These are phyloP conservation scores for Bubo scandiacus DNA, from an alignment of 2,113 vertebrate species.

Conservation along the genomic window DNA sequence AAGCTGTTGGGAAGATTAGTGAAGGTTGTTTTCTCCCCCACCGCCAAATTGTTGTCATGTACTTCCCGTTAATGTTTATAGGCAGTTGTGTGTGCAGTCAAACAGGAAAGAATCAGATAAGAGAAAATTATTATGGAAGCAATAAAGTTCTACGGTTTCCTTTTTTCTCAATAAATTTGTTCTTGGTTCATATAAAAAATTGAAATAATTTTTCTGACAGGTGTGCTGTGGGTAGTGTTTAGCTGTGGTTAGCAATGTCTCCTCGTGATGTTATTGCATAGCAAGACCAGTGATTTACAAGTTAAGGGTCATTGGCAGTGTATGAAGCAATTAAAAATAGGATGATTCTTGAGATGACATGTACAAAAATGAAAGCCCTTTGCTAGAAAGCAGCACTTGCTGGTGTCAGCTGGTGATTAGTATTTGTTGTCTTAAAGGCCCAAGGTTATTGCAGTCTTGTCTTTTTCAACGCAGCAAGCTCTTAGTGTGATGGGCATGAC, in stretches of 20 bases:
- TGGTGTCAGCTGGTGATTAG: slow-evolving; percentile 10
- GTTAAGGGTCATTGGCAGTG: background rate
- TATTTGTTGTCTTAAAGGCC: slow-evolving; percentile 7
- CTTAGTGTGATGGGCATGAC: background rate
- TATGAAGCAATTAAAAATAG: slow-evolving; percentile 29
- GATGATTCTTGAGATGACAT: background rate
- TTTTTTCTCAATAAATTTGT: background rate
- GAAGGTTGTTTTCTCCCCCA: background rate
- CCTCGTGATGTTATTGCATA: background rate
- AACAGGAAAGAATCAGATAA: slow-evolving; percentile 18
- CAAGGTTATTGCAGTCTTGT: background rate
- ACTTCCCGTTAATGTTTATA: background rate
- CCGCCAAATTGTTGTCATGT: background rate
- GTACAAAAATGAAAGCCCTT: background rate
- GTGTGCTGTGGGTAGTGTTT: background rate
- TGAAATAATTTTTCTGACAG: background rate
- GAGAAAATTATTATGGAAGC: background rate
- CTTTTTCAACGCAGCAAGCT: background rate
- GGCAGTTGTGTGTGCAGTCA: background rate
- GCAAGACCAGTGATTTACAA: background rate
- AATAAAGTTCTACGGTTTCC: background rate
- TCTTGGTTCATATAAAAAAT: background rate
- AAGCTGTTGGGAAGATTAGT: background rate
- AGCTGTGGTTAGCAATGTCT: background rate
- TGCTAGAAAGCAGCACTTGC: background rate